Evolutionary conservation across 1,140 invertebrate species (phyloP).

Genomic region (Anastrepha ludens): DNA sequence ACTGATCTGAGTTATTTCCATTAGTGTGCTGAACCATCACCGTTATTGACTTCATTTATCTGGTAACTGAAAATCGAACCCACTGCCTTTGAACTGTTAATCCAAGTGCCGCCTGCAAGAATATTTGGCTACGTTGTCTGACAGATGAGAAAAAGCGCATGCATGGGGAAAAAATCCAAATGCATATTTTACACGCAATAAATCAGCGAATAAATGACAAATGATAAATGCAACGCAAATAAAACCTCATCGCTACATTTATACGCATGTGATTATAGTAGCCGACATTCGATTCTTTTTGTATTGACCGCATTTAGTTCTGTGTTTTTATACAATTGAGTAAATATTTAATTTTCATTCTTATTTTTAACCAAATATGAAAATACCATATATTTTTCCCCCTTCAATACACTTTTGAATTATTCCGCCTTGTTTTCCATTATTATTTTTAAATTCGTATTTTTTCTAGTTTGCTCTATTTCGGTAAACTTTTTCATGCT

Average conservation of each 20-base stretch:
- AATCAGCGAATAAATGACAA: constrained; percentile 42
- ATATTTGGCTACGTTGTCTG: neutral
- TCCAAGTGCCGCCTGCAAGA: neutral
- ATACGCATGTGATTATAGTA: constrained; percentile 1
- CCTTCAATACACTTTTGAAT: no score
- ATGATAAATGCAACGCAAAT: constrained; percentile 23
- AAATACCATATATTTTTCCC: no score
- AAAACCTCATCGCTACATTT: constrained; percentile 9
- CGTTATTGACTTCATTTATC: no score
- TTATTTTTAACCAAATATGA: no score
- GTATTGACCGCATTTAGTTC: neutral
- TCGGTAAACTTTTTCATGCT: constrained; percentile 1
- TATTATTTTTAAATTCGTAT: no score
- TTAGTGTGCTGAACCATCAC: no score
- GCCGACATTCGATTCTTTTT: neutral
- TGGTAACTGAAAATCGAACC: no score
- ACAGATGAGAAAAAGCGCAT: neutral
- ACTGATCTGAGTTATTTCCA: no score
- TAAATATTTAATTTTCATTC: no score
- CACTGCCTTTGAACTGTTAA: no score
- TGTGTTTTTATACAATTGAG: neutral
- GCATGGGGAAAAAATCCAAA: neutral
- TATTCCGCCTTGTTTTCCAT: no score
- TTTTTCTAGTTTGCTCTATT: neutral
- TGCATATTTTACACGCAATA: constrained; percentile 34